Conservation (phyloP, 1,140 invertebrate species). For the Monochamus saltuarius region DNA sequence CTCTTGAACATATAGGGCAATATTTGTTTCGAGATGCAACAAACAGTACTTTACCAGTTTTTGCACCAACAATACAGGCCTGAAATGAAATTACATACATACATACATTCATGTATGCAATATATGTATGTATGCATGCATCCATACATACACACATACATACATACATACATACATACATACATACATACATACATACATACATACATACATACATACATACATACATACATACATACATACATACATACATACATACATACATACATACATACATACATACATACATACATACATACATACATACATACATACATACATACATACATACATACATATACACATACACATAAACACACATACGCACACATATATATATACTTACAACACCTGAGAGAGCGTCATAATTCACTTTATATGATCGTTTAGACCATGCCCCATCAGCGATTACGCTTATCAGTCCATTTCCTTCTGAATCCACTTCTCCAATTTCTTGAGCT, state of each 20-base stretch:
- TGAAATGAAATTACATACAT: conserved; percentile 1
- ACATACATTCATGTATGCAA: neutral
- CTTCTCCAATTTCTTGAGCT: conserved; percentile 38
- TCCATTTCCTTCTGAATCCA: conserved; percentile 28
- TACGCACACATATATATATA: neutral
- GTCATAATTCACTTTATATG: conserved; percentile 34
- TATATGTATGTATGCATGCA: neutral
- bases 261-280: too few species aligned
- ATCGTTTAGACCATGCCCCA: conserved; percentile 12
- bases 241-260: too few species aligned
- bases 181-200: too few species aligned
- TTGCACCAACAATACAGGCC: conserved; percentile 44
- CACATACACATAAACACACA: too few species aligned
- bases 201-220: too few species aligned
- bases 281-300: too few species aligned
- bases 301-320: too few species aligned
- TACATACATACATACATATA: too few species aligned
- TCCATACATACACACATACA: neutral
- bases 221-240: too few species aligned
- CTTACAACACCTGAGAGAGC: conserved; percentile 44
- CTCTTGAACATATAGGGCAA: conserved; percentile 44
- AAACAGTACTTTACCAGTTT: conserved; percentile 49
- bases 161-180: too few species aligned
- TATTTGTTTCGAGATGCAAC: conserved; percentile 50
- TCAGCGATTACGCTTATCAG: conserved; percentile 5